A percentile compares a stretch with the other conserved stretches of the same genome.
Evolutionary conservation across 1,140 invertebrate genomes (phyloP).

Genomic region (Bombus difficillimus): DNA sequence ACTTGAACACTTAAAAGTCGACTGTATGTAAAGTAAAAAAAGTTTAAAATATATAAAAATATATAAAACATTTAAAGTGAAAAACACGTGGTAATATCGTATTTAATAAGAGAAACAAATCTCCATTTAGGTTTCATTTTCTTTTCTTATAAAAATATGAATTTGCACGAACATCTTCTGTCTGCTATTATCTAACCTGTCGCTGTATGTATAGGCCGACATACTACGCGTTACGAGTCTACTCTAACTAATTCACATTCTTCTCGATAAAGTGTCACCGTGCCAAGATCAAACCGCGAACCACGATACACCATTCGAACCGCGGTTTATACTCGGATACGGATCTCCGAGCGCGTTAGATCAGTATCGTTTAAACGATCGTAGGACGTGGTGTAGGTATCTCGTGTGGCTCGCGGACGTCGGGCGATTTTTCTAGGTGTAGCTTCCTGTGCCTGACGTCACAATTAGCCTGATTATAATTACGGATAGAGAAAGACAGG

Average conservation of each 20-base stretch:
- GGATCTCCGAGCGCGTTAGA: conserved; percentile 36
- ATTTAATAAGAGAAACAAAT: too few relatives aligned
- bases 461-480: conserved; percentile 82
- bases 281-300: neutral
- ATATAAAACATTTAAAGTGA: too few relatives aligned
- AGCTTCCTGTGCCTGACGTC: conserved; percentile 81
- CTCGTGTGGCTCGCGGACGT: conserved; percentile 44
- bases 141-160: too few relatives aligned
- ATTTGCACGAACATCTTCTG: neutral
- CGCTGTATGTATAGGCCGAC: neutral
- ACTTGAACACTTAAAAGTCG: too few relatives aligned
- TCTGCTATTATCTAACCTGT: neutral
- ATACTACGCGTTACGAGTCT: neutral
- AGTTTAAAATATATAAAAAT: too few relatives aligned
- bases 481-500: conserved; percentile 71
- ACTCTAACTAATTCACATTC: neutral
- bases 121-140: too few relatives aligned
- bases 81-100: too few relatives aligned
- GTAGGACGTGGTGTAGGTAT: conserved; percentile 35
- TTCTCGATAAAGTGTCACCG: neutral
- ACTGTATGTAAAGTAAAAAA: too few relatives aligned
- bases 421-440: conserved; percentile 80
- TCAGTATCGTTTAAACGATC: conserved; percentile 37
- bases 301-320: neutral
- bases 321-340: neutral